Conservation (phyloP, 2,113 vertebrate genomes). For the Taxidea taxus region DNA sequence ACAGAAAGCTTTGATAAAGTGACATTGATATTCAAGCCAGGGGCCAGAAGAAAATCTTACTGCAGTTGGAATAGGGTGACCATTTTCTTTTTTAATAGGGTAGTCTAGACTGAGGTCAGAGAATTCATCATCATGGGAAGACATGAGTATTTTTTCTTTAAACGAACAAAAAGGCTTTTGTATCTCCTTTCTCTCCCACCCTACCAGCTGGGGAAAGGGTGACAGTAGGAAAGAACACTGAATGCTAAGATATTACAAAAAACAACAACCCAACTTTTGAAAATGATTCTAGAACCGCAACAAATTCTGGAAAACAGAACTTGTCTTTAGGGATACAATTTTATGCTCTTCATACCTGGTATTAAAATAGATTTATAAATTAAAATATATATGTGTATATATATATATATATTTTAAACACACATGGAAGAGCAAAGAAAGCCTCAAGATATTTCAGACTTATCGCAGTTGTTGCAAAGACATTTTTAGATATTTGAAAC, state of each 20-base stretch:
- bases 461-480: background rate
- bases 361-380: no score
- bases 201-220: background rate
- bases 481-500: conserved; percentile 39
- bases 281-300: background rate
- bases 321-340: conserved; percentile 32
- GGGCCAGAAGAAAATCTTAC: background rate
- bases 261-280: background rate
- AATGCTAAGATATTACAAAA: background rate
- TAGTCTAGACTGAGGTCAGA: background rate
- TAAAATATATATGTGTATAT: no score
- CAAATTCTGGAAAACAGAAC: background rate
- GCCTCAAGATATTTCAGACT: background rate
- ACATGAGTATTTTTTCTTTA: background rate
- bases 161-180: background rate
- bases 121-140: background rate
- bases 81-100: background rate
- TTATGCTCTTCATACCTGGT: background rate
- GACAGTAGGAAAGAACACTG: background rate
- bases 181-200: background rate
- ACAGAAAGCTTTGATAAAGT: background rate
- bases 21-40: background rate
- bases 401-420: background rate
- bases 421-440: background rate
- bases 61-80: background rate